These are phyloP conservation scores for Tenthredo livida DNA, from an alignment of 2,888 invertebrate genomes.

Conservation along the genomic window DNA sequence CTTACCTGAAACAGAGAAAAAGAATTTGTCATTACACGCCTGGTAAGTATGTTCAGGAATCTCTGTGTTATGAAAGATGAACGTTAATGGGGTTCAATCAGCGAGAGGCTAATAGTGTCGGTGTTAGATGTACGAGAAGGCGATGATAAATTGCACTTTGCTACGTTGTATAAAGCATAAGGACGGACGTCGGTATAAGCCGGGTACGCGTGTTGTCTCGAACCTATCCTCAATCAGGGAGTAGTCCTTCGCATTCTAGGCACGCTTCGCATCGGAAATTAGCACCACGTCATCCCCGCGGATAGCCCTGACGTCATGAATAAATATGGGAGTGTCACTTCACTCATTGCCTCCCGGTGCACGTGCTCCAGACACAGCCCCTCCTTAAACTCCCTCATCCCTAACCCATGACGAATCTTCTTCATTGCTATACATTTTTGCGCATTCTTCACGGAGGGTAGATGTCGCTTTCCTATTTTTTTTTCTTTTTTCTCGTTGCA, in stretches of 20 bases:
- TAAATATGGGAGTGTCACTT: constrained; percentile 53
- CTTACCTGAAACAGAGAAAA: constrained; percentile 24
- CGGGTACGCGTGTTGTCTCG: constrained; percentile 23
- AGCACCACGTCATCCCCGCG: constrained; percentile 70
- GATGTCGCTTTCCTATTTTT: neutral
- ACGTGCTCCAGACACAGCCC: constrained; percentile 33
- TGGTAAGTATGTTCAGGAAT: neutral
- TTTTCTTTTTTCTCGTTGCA: neutral
- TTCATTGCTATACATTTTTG: neutral
- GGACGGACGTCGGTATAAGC: constrained; percentile 4
- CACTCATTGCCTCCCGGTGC: constrained; percentile 50
- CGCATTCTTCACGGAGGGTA: neutral
- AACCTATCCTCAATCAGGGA: constrained; percentile 34
- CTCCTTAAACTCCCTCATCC: constrained; percentile 12
- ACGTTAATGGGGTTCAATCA: constrained; percentile 31
- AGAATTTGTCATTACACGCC: neutral
- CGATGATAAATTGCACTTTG: constrained; percentile 44
- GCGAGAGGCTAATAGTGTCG: constrained; percentile 27
- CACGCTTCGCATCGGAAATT: constrained; percentile 76
- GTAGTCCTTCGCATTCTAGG: constrained; percentile 69
- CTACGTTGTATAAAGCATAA: constrained; percentile 8
- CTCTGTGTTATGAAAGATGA: neutral
- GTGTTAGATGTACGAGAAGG: neutral
- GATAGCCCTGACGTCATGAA: constrained; percentile 53
- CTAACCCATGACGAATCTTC: neutral